A percentile compares a stretch with the other conserved stretches of the same genome.
Evolutionary conservation across 2,888 invertebrate genomes (phyloP).

Genomic region (Hirtodrosophila histrioides): DNA sequence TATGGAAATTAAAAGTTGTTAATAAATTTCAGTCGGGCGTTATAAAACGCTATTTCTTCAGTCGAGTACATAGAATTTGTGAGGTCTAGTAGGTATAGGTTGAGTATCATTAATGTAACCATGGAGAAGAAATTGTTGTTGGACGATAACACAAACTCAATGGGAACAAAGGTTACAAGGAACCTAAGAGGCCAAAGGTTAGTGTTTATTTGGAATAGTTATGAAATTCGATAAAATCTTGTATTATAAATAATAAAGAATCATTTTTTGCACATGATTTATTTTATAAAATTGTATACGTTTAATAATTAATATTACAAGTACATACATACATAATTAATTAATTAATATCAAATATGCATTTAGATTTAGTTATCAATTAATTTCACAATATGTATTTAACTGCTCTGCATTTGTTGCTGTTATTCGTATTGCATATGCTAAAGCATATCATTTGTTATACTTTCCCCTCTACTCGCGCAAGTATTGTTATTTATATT

Average conservation of each 20-base stretch:
- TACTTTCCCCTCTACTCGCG: constrained; percentile 32
- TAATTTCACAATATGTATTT: constrained; percentile 75
- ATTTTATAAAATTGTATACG: constrained; percentile 83
- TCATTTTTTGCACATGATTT: constrained; percentile 68
- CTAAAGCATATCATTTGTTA: constrained; percentile 31
- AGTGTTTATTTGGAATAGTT: no score
- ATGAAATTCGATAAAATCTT: not conserved
- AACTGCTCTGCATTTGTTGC: constrained; percentile 55
- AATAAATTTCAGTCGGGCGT: no score
- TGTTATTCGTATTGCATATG: constrained; percentile 46
- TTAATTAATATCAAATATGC: constrained; percentile 82
- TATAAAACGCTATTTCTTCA: no score
- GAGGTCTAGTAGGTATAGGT: no score
- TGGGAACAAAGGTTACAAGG: no score
- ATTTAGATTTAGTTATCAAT: constrained; percentile 70
- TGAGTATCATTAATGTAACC: no score
- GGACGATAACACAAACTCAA: no score
- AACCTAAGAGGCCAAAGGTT: no score
- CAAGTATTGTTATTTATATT: constrained; percentile 30
- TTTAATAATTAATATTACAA: constrained; percentile 82
- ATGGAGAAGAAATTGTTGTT: no score
- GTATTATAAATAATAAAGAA: constrained; percentile 18
- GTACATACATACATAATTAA: constrained; percentile 63
- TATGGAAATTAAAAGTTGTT: no score
- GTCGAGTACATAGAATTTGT: no score